These are phyloP conservation scores for Drosophila rufa DNA, from an alignment of 1,140 invertebrate species.

Conservation along the genomic window DNA sequence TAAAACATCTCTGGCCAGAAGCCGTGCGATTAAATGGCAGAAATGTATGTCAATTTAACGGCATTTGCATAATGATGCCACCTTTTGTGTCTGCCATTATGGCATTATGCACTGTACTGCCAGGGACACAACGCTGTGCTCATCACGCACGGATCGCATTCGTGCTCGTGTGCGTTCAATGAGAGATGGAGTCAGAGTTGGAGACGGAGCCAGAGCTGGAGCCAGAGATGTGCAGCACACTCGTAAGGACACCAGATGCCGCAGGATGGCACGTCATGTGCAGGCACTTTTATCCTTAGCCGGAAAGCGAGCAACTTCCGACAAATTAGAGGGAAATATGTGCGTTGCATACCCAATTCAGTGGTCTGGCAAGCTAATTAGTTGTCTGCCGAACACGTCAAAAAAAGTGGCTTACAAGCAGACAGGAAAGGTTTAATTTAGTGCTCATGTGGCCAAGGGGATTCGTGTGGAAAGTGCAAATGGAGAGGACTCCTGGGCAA, in stretches of 20 bases:
- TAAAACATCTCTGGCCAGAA: conserved; percentile 16
- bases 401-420: not conserved
- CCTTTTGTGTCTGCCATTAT: conserved; percentile 21
- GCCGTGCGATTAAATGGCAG: conserved; percentile 13
- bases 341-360: conserved; percentile 35
- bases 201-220: not conserved
- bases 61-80: conserved; percentile 20
- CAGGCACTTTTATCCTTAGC: conserved; percentile 25
- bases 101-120: conserved; percentile 23
- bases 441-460: conserved; percentile 8
- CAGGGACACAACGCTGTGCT: not conserved
- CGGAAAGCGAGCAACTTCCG: conserved; percentile 31
- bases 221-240: conserved; percentile 1
- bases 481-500: not conserved
- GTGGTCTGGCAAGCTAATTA: conserved; percentile 40
- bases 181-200: not conserved
- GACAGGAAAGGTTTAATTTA: conserved; percentile 27
- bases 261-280: conserved; percentile 28
- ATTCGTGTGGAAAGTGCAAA: not conserved
- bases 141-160: conserved; percentile 25
- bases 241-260: not conserved
- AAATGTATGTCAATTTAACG: conserved; percentile 19
- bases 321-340: conserved; percentile 21
- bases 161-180: conserved; percentile 23
- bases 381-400: conserved; percentile 24